Evolutionary conservation across 2,113 vertebrate genomes (phyloP), one percentile per base, ranked within the genome.

Genomic region (Pseudorasbora parva): DNA sequence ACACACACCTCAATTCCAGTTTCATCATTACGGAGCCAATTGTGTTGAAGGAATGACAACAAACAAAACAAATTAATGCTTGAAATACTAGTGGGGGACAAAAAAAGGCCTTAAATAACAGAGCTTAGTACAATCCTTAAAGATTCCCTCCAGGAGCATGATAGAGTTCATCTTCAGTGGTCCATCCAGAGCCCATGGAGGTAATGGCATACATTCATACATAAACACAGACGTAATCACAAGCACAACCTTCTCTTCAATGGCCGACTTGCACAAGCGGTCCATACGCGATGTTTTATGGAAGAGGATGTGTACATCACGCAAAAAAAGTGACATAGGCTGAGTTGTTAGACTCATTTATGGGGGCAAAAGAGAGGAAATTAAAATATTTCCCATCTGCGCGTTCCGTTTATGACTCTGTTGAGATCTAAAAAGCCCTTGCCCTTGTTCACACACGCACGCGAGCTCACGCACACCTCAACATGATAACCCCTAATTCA

Each of bases 401-500:
- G 15, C 21, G 47, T 33, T 33, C 12, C 56, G 14, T 12, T n/a
- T 37, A 77, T 10, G 54, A 59, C 17, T 54, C 49, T 17, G 17
- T 54, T 54, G 6, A 19, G 54, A 77, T 37, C 75, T 59, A 77
- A 59, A 37, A 77, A 77, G 75, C 62, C 23, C 62, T 27, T 25
- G 17, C 47, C 4, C 68, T 11, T 23, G 6, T 14, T 8, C 81
- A 7, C 51, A 45, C 72, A 74, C 69, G 17, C 71, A 51, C 45
- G 4, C 45, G 25, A 54, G 1, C 54, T 57, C 71, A 37, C 81
- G 84, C 75, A 84, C 21, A 82, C 71, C 66, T 59, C 76, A 41
- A 78, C 88, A 93, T 90, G 88, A 92, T 90, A 93, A 91, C 81
- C 81, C 91, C 90, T 92, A 94, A 93, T 93, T 93, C 92, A 91